Percentiles rank a stretch among this genome's conserved stretches.
Evolutionary conservation across 2,888 invertebrate genomes (phyloP).

Genomic region (Pristionchus japonicus): DNA sequence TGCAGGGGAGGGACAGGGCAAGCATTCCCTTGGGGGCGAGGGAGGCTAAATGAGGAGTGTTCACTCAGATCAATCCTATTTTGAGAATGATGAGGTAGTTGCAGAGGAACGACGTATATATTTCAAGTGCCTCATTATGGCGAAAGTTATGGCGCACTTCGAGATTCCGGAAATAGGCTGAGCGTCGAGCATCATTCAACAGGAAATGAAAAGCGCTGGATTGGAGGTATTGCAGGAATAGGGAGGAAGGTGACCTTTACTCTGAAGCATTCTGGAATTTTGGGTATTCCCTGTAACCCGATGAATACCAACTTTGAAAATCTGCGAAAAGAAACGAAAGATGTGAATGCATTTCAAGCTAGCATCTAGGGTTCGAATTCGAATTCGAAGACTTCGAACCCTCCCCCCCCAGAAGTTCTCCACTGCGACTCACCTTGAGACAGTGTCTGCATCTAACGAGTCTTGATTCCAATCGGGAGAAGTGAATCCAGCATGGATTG

Average conservation of each 20-base stretch:
- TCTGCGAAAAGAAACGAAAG: too few relatives aligned
- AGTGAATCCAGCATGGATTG: slow-evolving; percentile 29
- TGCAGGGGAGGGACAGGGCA: background rate
- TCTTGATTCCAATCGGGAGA: background rate
- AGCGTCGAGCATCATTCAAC: background rate
- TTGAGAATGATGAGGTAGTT: background rate
- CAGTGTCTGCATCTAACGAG: background rate
- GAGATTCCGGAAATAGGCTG: background rate
- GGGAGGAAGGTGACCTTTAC: too few relatives aligned
- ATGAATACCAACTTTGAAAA: too few relatives aligned
- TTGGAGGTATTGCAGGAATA: background rate
- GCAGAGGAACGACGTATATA: too few relatives aligned
- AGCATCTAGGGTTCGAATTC: too few relatives aligned
- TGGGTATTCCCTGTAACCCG: too few relatives aligned
- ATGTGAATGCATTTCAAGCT: too few relatives aligned
- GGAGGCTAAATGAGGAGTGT: background rate
- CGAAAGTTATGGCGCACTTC: background rate
- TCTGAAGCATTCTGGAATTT: too few relatives aligned
- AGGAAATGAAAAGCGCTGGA: background rate
- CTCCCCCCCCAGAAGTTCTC: background rate
- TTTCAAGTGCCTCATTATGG: too few relatives aligned
- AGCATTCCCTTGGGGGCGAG: background rate
- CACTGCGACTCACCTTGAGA: background rate
- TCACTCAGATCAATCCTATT: background rate
- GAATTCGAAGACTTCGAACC: too few relatives aligned